A percentile compares a stretch with the other conserved stretches of the same genome.
phyloP scores from a whole-genome alignment of 1,140 invertebrate genomes.

The Trinorchestia longiramus region DNA sequence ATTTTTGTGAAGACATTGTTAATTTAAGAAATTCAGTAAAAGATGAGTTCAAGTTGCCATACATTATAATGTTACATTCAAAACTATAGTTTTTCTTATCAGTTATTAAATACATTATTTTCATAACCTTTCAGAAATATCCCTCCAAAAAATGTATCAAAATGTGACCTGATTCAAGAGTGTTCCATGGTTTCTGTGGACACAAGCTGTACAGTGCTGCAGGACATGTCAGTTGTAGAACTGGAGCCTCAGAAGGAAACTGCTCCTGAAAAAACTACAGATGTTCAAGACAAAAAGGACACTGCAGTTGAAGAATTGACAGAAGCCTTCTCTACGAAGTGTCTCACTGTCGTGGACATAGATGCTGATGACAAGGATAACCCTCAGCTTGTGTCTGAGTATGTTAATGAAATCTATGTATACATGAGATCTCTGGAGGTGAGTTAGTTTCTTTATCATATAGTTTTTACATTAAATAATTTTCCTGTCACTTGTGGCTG shows the following conservation, averaged over 20 bases:
- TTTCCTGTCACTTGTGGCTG: background rate
- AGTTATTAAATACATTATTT: background rate
- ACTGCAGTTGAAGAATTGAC: slow-evolving; percentile 60
- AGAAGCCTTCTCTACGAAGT: slow-evolving; percentile 65
- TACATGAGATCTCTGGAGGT: slow-evolving; percentile 82
- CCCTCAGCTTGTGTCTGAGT: slow-evolving; percentile 83
- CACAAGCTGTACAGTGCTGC: background rate
- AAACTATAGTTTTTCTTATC: background rate
- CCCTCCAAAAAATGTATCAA: background rate
- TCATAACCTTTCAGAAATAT: background rate
- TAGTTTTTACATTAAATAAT: background rate
- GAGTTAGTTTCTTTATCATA: background rate
- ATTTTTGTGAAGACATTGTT: too few species aligned
- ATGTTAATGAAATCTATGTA: slow-evolving; percentile 87
- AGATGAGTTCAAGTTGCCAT: background rate
- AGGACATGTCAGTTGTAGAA: slow-evolving; percentile 19
- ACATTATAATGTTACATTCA: background rate
- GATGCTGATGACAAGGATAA: slow-evolving; percentile 82
- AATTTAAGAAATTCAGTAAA: background rate
- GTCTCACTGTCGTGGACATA: slow-evolving; percentile 75
- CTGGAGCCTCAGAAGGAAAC: background rate
- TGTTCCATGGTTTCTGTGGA: slow-evolving; percentile 44
- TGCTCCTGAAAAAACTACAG: slow-evolving; percentile 25
- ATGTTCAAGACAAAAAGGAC: slow-evolving; percentile 59
- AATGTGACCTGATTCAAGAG: background rate